These are phyloP conservation scores for Syngnathoides biaculeatus DNA, from an alignment of 2,113 vertebrate species.

Conservation along the genomic window DNA sequence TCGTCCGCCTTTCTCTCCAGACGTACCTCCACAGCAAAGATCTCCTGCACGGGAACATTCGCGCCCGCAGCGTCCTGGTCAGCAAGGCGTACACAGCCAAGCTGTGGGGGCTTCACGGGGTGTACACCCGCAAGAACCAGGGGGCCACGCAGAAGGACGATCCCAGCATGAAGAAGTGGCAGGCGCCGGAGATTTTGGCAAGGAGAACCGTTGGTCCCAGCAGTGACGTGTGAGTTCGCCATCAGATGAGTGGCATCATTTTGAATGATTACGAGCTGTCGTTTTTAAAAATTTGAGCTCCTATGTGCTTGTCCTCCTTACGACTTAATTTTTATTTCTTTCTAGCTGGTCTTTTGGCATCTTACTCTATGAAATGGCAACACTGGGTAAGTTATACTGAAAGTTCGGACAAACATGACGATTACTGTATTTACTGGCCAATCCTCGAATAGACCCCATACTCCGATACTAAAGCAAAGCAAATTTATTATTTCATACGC, in stretches of 20 bases:
- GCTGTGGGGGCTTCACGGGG: conserved; percentile 82
- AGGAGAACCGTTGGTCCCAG: conserved; percentile 67
- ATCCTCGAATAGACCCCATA: too few species aligned
- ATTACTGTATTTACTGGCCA: neutral
- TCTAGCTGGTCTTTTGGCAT: conserved; percentile 89
- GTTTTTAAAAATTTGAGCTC: too few species aligned
- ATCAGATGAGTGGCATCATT: neutral
- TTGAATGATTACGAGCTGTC: neutral
- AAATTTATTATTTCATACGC: too few species aligned
- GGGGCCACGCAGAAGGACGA: conserved; percentile 43
- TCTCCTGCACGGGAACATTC: conserved; percentile 84
- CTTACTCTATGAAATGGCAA: conserved; percentile 85
- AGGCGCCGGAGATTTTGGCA: conserved; percentile 83
- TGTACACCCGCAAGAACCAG: conserved; percentile 71
- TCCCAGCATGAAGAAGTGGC: conserved; percentile 87
- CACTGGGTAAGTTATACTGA: conserved; percentile 76
- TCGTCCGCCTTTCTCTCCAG: conserved; percentile 55
- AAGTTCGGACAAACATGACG: neutral
- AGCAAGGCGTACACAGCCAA: conserved; percentile 79
- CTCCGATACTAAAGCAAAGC: too few species aligned
- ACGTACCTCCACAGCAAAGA: conserved; percentile 84
- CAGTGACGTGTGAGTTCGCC: conserved; percentile 80
- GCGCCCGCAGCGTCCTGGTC: conserved; percentile 84
- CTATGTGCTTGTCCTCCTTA: neutral
- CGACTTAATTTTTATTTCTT: conserved; percentile 7